Evolutionary conservation across 2,888 invertebrate genomes (phyloP).

Genomic region (Rhagonycha fulva): DNA sequence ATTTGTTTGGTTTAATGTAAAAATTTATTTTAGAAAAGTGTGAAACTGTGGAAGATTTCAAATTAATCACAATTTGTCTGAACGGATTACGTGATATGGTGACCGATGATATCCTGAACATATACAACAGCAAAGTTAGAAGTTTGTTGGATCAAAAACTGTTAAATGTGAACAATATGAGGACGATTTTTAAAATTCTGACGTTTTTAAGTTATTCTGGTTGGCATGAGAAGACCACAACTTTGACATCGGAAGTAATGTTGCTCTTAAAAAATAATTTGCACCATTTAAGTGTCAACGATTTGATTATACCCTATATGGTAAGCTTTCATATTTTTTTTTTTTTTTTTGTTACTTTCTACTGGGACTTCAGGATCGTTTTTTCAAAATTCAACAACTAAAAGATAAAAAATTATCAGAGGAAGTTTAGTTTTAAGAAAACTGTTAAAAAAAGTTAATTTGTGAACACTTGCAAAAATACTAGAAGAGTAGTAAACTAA

Average conservation of each 20-base stretch:
- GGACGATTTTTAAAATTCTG: conserved; percentile 46
- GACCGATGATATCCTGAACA: conserved; percentile 47
- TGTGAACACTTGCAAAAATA: too few species aligned
- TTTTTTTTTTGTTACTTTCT: too few species aligned
- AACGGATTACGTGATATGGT: conserved; percentile 53
- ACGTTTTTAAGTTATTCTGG: conserved; percentile 55
- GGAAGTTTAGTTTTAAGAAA: too few species aligned
- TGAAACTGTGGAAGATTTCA: conserved; percentile 50
- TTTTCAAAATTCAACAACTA: too few species aligned
- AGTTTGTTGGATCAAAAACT: conserved; percentile 46
- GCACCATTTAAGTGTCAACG: conserved; percentile 48
- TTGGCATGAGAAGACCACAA: conserved; percentile 54
- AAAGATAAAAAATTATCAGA: too few species aligned
- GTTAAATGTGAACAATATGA: conserved; percentile 41
- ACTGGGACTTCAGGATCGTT: too few species aligned
- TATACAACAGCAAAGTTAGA: conserved; percentile 50
- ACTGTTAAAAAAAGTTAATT: too few species aligned
- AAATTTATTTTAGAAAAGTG: conserved; percentile 46
- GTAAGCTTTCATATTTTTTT: conserved; percentile 39
- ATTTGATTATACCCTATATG: conserved; percentile 52
- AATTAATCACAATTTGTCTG: conserved; percentile 56
- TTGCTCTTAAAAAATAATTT: conserved; percentile 51
- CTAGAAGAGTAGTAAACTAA: too few species aligned
- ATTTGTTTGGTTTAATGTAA: neutral
- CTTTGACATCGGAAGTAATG: conserved; percentile 51